These are phyloP conservation scores for Gymnorhina tibicen DNA, from an alignment of 2,113 vertebrate genomes.

Conservation along the genomic window DNA sequence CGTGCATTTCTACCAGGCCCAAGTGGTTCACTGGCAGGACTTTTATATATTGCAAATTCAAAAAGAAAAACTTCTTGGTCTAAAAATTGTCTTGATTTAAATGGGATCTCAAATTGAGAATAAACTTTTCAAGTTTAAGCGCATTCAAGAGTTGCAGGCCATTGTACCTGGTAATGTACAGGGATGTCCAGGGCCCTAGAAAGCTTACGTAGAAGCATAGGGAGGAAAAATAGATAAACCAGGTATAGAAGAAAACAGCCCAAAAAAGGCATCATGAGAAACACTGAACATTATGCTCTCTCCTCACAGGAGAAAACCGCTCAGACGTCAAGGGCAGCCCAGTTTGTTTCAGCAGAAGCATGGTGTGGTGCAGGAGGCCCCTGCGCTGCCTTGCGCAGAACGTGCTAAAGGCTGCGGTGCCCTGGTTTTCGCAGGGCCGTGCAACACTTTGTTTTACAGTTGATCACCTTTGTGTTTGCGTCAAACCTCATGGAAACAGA, in stretches of 20 bases:
- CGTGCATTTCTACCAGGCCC: not conserved
- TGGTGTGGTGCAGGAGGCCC: not conserved
- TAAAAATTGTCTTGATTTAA: not conserved
- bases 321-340: not conserved
- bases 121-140: not conserved
- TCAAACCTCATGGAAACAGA: constrained; percentile 53
- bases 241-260: not conserved
- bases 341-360: not conserved
- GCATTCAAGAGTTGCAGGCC: not conserved
- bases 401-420: not conserved
- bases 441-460: constrained; percentile 42
- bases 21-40: not conserved
- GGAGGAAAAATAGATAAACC: not conserved
- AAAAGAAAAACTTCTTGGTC: not conserved
- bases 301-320: not conserved
- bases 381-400: not conserved
- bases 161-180: not conserved
- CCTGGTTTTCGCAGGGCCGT: not conserved
- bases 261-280: not conserved
- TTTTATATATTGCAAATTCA: not conserved
- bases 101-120: not conserved
- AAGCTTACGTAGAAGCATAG: not conserved
- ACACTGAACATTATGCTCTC: accelerated
- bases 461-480: constrained; percentile 24
- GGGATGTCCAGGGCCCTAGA: not conserved